Base-by-base conservation (phyloP, 2,113 vertebrate species). In the Pedionomus torquatus region DNA sequence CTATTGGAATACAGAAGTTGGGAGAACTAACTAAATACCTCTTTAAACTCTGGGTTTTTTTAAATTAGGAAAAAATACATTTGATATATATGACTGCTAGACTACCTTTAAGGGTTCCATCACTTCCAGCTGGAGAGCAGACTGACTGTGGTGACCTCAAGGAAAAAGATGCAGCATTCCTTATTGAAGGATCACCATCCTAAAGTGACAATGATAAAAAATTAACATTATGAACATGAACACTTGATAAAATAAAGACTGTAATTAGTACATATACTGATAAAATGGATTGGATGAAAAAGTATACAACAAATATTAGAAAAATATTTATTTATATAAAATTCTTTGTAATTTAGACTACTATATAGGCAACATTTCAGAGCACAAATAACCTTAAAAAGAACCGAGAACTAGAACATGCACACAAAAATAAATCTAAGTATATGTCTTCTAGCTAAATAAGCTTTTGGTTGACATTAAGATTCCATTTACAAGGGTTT, bases 81-180 rank as follows among this genome's bases (percentile, higher is more conserved):
- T 81, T 81, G 52, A 80, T 71, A 79, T 72, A 77, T 92, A 55
- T 60, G 60, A 65, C 63, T 91, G 91, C 37, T 92, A 69, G 64
- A 97, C 94, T 99, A 99, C 99, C 97, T 99, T 99, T 99, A 92
- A 99, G 98, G 49, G 99, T 98, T 97, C 99, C 99, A 89, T 99
- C 99, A 95, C 99, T 99, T 96, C 98, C 99, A 96, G 98, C 98
- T 91, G 99, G 99, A 79, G 99, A 99, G 96, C 99, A 99, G 60
- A 99, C 99, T 25, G 99, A 99, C 94, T 99, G 99, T n/a, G 99
- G 99, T 90, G 99, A 99, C 87, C 99, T 98, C 97, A 99, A 98
- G 70, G 99, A 97, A 97, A 99, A 99, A 52, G 99, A 98, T 13
- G 98, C 96, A 69, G 99, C 97, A 97, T 99, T 99, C 92, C 99